phyloP scores from a whole-genome alignment of 2,888 invertebrate species.

The Ectemnius lituratus region DNA sequence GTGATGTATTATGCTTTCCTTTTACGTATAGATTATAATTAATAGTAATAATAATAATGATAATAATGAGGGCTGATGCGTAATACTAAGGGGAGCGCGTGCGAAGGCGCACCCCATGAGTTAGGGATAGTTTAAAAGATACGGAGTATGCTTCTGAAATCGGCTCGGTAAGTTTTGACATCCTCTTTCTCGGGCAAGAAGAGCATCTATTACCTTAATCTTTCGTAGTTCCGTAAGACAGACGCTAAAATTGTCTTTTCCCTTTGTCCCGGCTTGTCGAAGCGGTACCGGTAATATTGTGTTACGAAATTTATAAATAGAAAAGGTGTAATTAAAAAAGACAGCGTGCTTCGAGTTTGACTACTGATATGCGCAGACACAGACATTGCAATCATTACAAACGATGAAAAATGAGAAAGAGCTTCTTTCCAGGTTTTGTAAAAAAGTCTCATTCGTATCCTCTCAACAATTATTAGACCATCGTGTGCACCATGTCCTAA shows the following conservation, averaged over 20 bases:
- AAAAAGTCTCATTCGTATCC: slow-evolving; percentile 42
- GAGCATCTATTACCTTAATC: slow-evolving; percentile 33
- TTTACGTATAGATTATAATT: slow-evolving; percentile 57
- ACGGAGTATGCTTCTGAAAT: slow-evolving; percentile 57
- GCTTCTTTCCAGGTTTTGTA: slow-evolving; percentile 25
- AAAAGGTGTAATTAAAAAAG: slow-evolving; percentile 51
- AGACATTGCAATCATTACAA: slow-evolving; percentile 27
- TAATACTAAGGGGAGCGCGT: slow-evolving; percentile 68
- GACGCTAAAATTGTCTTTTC: not conserved
- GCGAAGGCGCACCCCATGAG: slow-evolving; percentile 55
- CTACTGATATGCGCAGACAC: slow-evolving; percentile 45
- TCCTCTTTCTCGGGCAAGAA: slow-evolving; percentile 31
- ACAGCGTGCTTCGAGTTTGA: slow-evolving; percentile 44
- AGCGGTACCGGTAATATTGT: slow-evolving; percentile 36
- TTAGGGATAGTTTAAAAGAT: slow-evolving; percentile 53
- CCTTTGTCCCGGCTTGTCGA: slow-evolving; percentile 15
- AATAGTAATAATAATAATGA: slow-evolving; percentile 62
- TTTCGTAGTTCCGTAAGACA: slow-evolving; percentile 7
- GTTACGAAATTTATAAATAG: slow-evolving; percentile 45
- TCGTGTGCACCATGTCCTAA: slow-evolving; percentile 54
- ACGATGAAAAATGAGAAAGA: slow-evolving; percentile 36
- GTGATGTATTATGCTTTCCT: slow-evolving; percentile 56
- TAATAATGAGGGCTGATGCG: slow-evolving; percentile 66
- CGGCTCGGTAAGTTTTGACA: slow-evolving; percentile 41
- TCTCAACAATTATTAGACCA: slow-evolving; percentile 52